These are phyloP conservation scores for Dastarcus helophoroides DNA, from an alignment of 2,888 invertebrate species.

Conservation along the genomic window DNA sequence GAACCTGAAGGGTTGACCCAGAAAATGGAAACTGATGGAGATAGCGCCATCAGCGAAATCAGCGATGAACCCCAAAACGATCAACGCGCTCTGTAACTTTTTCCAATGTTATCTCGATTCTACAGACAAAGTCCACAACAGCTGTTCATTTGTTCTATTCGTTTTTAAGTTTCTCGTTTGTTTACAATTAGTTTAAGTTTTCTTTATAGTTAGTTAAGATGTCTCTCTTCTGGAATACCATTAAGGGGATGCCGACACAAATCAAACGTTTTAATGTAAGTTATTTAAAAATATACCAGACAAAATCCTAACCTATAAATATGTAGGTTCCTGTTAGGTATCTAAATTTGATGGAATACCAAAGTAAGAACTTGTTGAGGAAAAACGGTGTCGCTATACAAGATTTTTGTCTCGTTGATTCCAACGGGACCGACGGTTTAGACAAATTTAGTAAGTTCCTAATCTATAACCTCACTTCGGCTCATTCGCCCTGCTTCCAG, in stretches of 20 bases:
- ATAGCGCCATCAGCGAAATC: no score
- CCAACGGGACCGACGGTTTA: conserved; percentile 25
- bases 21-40: no score
- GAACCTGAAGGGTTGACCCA: no score
- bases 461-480: not conserved
- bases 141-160: no score
- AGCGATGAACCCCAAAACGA: no score
- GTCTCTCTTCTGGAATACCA: conserved; percentile 23
- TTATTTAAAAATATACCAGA: conserved; percentile 1
- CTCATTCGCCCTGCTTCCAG: conserved; percentile 34
- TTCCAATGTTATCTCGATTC: no score
- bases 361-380: conserved; percentile 85
- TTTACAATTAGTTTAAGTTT: no score
- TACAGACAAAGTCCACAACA: no score
- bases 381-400: conserved; percentile 81
- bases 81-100: no score
- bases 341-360: conserved; percentile 91
- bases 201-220: conserved; percentile 14
- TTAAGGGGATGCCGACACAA: conserved; percentile 18
- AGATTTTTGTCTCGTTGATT: conserved; percentile 74
- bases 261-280: conserved; percentile 19
- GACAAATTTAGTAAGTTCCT: conserved; percentile 52
- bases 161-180: no score
- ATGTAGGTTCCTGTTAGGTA: conserved; percentile 41
- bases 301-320: not conserved